These are phyloP conservation scores for Rattus rattus DNA, from an alignment of 2,113 vertebrate genomes.

Conservation along the genomic window DNA sequence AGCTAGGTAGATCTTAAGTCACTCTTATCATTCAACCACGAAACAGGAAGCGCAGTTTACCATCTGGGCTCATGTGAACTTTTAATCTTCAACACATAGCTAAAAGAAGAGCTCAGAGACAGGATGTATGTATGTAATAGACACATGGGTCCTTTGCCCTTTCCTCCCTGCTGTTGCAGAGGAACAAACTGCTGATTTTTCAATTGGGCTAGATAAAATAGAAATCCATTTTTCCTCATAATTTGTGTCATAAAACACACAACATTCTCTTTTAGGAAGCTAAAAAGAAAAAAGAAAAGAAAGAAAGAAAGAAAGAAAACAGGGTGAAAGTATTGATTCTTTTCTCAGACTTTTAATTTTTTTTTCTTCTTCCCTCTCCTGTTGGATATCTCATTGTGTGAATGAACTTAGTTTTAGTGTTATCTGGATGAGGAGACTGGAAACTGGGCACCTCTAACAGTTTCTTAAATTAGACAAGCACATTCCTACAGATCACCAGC, in stretches of 20 bases:
- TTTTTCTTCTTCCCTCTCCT: not conserved
- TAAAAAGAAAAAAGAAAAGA: not conserved
- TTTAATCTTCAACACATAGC: slow-evolving; percentile 4
- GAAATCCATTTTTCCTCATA: not conserved
- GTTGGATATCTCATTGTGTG: not conserved
- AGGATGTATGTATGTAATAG: slow-evolving; percentile 5
- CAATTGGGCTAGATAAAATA: not conserved
- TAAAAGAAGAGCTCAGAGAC: slow-evolving; percentile 5
- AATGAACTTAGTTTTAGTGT: not conserved
- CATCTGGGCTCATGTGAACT: not conserved
- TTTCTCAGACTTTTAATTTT: not conserved
- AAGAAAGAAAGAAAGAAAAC: not conserved
- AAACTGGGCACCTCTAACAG: not conserved
- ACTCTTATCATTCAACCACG: slow-evolving; percentile 1
- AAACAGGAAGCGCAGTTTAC: slow-evolving; percentile 27
- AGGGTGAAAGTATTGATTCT: not conserved
- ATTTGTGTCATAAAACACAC: not conserved
- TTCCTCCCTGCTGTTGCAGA: not conserved
- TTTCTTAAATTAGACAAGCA: slow-evolving; percentile 6
- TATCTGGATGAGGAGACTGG: not conserved
- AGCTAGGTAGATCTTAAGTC: not conserved
- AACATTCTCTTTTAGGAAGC: not conserved
- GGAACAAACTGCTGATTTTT: not conserved
- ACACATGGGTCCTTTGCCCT: not conserved
- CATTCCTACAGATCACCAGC: slow-evolving; percentile 9